Evolutionary conservation across 1,140 invertebrate genomes (phyloP).

Genomic region (Laodelphax striatellus): DNA sequence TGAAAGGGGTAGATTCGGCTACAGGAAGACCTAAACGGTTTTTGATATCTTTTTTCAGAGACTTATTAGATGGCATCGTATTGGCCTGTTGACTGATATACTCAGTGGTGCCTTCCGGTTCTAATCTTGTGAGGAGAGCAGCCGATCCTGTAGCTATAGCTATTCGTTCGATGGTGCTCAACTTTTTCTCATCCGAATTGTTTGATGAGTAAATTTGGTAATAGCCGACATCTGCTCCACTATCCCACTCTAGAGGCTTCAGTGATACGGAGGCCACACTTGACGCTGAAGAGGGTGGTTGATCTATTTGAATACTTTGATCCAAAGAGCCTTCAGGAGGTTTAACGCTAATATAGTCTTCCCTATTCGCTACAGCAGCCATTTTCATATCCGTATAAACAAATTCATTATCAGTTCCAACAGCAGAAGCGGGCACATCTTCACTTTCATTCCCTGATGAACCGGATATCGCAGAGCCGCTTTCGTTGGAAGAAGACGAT

Average conservation of each 20-base stretch:
- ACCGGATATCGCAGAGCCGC: background rate
- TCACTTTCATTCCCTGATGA: background rate
- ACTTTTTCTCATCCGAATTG: background rate
- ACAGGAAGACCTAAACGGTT: constrained; percentile 1
- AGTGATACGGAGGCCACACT: constrained; percentile 17
- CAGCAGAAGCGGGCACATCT: background rate
- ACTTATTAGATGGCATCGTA: background rate
- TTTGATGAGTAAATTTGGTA: constrained; percentile 23
- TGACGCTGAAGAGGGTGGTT: constrained; percentile 14
- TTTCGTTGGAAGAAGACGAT: constrained; percentile 13
- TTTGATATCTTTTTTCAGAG: background rate
- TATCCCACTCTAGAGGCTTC: constrained; percentile 54
- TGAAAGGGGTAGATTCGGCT: constrained; percentile 18
- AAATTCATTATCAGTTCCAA: background rate
- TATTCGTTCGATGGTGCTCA: constrained; percentile 47
- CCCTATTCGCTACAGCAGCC: background rate
- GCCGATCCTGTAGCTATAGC: constrained; percentile 29
- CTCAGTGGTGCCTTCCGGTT: constrained; percentile 34
- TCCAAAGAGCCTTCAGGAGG: constrained; percentile 10
- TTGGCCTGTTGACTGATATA: constrained; percentile 9
- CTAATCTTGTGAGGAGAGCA: constrained; percentile 26
- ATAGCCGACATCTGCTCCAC: constrained; percentile 63
- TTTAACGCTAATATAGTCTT: constrained; percentile 8
- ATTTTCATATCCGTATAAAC: too few species aligned
- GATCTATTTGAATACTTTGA: background rate